Percentiles rank a stretch among this genome's conserved stretches.
Evolutionary conservation across 1,140 invertebrate genomes (phyloP).

Genomic region (Polyergus mexicanus): DNA sequence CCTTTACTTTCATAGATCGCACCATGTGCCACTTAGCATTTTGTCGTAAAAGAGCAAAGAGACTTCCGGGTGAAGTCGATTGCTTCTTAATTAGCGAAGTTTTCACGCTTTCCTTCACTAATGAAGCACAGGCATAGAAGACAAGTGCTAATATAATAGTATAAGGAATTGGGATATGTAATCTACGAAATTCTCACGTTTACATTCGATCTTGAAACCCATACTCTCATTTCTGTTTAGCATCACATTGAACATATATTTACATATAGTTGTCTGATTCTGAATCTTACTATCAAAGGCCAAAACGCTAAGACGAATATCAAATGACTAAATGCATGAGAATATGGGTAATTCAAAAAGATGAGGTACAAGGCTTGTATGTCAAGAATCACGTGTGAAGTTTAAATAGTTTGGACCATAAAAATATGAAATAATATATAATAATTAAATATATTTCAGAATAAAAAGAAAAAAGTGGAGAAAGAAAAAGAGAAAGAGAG

Average conservation of each 20-base stretch:
- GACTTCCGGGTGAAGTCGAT: constrained; percentile 42
- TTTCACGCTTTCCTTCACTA: constrained; percentile 53
- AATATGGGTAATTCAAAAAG: not conserved
- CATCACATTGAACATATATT: constrained; percentile 1
- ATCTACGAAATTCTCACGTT: constrained; percentile 2
- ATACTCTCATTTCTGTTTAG: constrained; percentile 8
- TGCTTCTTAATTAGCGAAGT: constrained; percentile 71
- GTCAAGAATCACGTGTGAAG: not conserved
- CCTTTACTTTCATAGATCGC: constrained; percentile 31
- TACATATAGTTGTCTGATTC: not conserved
- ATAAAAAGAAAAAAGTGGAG: not conserved
- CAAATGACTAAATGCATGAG: constrained; percentile 6
- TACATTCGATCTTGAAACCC: not conserved
- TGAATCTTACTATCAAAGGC: not conserved
- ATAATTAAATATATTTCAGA: constrained; percentile 14
- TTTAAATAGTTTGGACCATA: not conserved
- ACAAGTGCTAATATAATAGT: constrained; percentile 17
- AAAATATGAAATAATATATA: not conserved
- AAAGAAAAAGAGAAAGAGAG: constrained; percentile 4
- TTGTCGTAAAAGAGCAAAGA: constrained; percentile 49
- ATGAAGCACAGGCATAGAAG: constrained; percentile 15
- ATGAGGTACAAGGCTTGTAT: not conserved
- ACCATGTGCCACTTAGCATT: constrained; percentile 51
- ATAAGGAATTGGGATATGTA: not conserved
- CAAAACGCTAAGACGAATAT: not conserved